A percentile compares a stretch with the other conserved stretches of the same genome.
phyloP scores from a whole-genome alignment of 2,888 invertebrate species.

The Cenopis cana region DNA sequence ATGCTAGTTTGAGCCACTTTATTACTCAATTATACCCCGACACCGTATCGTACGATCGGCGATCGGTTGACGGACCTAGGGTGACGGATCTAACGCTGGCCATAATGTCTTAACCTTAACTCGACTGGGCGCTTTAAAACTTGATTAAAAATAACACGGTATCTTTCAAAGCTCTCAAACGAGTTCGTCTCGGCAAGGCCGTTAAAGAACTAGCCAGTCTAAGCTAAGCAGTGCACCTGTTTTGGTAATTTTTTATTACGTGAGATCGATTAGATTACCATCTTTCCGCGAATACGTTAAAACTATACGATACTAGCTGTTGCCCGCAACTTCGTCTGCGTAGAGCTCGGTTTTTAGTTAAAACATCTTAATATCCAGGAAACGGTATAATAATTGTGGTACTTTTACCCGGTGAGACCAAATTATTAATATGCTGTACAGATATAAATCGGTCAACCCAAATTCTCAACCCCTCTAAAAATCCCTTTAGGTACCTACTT shows the following conservation, averaged over 20 bases:
- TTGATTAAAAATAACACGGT: neutral
- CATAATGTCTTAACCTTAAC: slow-evolving; percentile 36
- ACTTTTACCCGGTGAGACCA: too few relatives aligned
- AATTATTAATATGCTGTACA: too few relatives aligned
- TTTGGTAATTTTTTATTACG: neutral
- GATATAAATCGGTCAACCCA: too few relatives aligned
- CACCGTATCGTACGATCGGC: neutral
- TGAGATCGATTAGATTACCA: too few relatives aligned
- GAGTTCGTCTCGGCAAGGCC: neutral
- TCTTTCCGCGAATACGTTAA: slow-evolving; percentile 3
- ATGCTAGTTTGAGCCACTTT: neutral
- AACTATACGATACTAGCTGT: neutral
- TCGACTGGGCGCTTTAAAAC: slow-evolving; percentile 20
- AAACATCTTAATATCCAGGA: too few relatives aligned
- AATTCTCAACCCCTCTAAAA: too few relatives aligned
- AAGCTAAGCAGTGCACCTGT: neutral
- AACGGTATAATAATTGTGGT: too few relatives aligned
- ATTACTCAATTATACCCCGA: slow-evolving; percentile 12
- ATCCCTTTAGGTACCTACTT: too few relatives aligned
- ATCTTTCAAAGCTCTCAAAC: slow-evolving; percentile 10
- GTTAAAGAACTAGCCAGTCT: neutral
- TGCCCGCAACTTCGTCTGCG: too few relatives aligned
- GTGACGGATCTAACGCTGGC: slow-evolving; percentile 26
- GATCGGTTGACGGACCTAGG: slow-evolving; percentile 10
- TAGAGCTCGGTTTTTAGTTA: too few relatives aligned